A percentile compares a stretch with the other conserved stretches of the same genome.
Evolutionary conservation across 2,888 invertebrate genomes (phyloP).

Genomic region (Podabrus alpinus): DNA sequence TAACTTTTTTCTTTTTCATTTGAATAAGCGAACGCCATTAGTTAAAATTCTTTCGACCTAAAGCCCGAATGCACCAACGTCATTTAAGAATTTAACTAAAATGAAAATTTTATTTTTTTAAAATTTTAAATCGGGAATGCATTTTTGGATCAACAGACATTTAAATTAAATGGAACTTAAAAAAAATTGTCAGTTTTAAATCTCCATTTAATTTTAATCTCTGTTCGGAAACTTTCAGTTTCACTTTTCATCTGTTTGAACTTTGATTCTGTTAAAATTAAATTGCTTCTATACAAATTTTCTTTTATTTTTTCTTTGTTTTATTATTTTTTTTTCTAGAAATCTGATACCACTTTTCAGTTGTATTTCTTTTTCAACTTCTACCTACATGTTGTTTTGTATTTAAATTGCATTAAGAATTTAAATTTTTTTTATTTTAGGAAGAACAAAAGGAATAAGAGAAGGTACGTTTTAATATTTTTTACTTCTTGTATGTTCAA

Average conservation of each 20-base stretch:
- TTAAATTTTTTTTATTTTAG: slow-evolving; percentile 22
- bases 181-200: too few relatives aligned
- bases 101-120: too few relatives aligned
- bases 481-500: background rate
- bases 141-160: too few relatives aligned
- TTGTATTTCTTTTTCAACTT: background rate
- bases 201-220: too few relatives aligned
- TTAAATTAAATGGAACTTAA: too few relatives aligned
- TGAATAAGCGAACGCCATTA: too few relatives aligned
- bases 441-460: slow-evolving; percentile 26
- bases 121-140: too few relatives aligned
- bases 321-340: background rate
- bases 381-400: background rate
- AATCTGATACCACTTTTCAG: background rate
- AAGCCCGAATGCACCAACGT: too few relatives aligned
- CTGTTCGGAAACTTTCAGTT: background rate
- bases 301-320: background rate
- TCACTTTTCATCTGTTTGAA: background rate
- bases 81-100: too few relatives aligned
- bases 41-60: too few relatives aligned
- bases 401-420: slow-evolving; percentile 11
- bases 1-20: too few relatives aligned
- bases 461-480: slow-evolving; percentile 17
- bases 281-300: background rate
- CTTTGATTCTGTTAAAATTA: background rate